Percentiles rank a stretch among this genome's conserved stretches.
Conservation (phyloP, 2,797 vertebrate genomes). For the Acrossocheilus wenchowensis region DNA sequence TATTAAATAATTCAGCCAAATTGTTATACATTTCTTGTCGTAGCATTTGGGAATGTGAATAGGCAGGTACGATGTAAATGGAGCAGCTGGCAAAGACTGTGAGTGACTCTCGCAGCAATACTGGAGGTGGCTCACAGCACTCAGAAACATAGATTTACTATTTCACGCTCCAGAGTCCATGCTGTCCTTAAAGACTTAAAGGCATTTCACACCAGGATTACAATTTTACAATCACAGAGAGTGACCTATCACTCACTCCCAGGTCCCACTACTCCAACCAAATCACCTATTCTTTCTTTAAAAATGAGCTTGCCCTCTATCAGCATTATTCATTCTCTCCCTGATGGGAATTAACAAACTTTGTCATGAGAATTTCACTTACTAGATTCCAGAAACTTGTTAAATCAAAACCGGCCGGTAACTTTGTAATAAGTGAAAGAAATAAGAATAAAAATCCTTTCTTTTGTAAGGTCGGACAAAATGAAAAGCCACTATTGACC, state of each 20-base stretch:
- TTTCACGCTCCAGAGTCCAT: conserved; percentile 82
- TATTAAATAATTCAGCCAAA: conserved; percentile 26
- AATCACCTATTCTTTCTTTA: conserved; percentile 61
- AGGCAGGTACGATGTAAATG: conserved; percentile 76
- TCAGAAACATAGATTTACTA: conserved; percentile 83
- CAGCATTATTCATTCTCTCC: conserved; percentile 53
- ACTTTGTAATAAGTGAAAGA: conserved; percentile 13
- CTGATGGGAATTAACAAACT: conserved; percentile 52
- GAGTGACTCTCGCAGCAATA: conserved; percentile 72
- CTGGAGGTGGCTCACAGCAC: conserved; percentile 76
- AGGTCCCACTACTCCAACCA: conserved; percentile 61
- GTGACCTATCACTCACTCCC: conserved; percentile 71
- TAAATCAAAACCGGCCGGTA: conserved; percentile 18
- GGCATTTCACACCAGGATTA: conserved; percentile 81
- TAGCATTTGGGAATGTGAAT: conserved; percentile 56
- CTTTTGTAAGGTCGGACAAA: not conserved
- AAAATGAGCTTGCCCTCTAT: conserved; percentile 56
- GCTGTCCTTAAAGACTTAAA: conserved; percentile 80
- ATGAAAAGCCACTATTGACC: not conserved
- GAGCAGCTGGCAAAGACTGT: conserved; percentile 72
- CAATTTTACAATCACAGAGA: conserved; percentile 78
- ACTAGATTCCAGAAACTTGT: conserved; percentile 36
- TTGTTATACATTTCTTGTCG: conserved; percentile 19
- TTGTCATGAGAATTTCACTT: conserved; percentile 49
- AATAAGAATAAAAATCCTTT: conserved; percentile 6